A percentile compares a stretch with the other conserved stretches of the same genome.
Conservation (phyloP, 2,113 vertebrate species). For the Plectropomus leopardus region DNA sequence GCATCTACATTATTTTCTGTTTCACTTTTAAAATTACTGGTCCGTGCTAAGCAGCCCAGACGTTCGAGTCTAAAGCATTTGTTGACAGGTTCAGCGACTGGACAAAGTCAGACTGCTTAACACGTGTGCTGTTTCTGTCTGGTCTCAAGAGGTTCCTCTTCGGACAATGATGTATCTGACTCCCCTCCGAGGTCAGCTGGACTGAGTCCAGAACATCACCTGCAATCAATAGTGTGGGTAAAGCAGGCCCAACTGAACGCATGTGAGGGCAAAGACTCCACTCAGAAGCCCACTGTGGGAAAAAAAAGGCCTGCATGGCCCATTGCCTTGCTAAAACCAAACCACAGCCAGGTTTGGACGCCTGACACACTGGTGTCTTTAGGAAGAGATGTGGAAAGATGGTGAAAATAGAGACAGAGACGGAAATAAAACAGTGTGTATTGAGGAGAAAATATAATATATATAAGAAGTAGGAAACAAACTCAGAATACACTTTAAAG, state of each 20-base stretch:
- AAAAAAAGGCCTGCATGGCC: constrained; percentile 81
- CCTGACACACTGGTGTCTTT: constrained; percentile 59
- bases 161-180: constrained; percentile 87
- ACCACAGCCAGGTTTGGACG: constrained; percentile 64
- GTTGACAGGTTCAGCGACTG: constrained; percentile 57
- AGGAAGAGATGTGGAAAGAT: constrained; percentile 33
- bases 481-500: neutral
- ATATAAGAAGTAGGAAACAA: neutral
- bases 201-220: constrained; percentile 86
- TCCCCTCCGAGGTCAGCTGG: constrained; percentile 84
- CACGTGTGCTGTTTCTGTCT: constrained; percentile 61
- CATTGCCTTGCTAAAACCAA: constrained; percentile 86
- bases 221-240: constrained; percentile 88
- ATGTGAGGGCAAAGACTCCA: constrained; percentile 78
- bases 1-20: constrained; percentile 21
- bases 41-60: constrained; percentile 33
- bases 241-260: constrained; percentile 82
- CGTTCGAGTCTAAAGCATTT: constrained; percentile 32
- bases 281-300: constrained; percentile 78
- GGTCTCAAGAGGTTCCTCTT: constrained; percentile 81
- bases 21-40: constrained; percentile 27
- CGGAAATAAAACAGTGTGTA: constrained; percentile 5
- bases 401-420: constrained; percentile 14
- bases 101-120: constrained; percentile 59
- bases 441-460: neutral